These are phyloP conservation scores for Drosophila limbata DNA, from an alignment of 2,888 invertebrate genomes.

Conservation along the genomic window DNA sequence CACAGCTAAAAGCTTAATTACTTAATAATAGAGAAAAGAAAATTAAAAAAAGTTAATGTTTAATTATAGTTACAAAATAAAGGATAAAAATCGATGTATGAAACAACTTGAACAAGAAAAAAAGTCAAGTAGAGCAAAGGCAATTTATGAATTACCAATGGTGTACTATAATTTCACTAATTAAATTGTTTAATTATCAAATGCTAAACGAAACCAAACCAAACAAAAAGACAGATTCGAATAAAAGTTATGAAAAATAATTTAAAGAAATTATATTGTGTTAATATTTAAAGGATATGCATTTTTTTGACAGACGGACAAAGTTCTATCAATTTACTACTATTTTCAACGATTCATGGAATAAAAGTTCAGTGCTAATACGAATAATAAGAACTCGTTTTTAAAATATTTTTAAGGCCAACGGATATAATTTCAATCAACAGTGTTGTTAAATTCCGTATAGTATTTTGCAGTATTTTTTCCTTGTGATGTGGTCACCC, in stretches of 20 bases:
- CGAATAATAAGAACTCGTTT: not conserved
- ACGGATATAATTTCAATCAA: not conserved
- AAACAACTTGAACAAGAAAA: constrained; percentile 27
- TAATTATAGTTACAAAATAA: constrained; percentile 38
- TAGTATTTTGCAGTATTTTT: constrained; percentile 16
- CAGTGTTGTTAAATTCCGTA: constrained; percentile 4
- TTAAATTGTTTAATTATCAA: constrained; percentile 69
- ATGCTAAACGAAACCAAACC: constrained; percentile 43
- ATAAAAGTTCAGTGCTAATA: not conserved
- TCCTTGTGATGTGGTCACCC: constrained; percentile 18
- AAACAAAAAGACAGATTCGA: constrained; percentile 53
- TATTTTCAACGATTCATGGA: not conserved
- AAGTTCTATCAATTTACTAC: not conserved
- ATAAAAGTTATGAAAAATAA: constrained; percentile 52
- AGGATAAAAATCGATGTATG: constrained; percentile 49
- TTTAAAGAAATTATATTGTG: constrained; percentile 1
- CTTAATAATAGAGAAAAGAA: constrained; percentile 20
- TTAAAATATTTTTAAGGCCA: not conserved
- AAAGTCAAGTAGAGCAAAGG: constrained; percentile 28
- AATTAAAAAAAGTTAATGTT: constrained; percentile 38
- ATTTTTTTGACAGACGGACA: too few species aligned
- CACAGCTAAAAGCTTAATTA: constrained; percentile 67
- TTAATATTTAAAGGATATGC: not conserved
- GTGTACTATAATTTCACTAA: constrained; percentile 68
- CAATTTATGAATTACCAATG: constrained; percentile 54